These are phyloP conservation scores for Arvicanthis niloticus DNA, from an alignment of 2,113 vertebrate species.

Conservation along the genomic window DNA sequence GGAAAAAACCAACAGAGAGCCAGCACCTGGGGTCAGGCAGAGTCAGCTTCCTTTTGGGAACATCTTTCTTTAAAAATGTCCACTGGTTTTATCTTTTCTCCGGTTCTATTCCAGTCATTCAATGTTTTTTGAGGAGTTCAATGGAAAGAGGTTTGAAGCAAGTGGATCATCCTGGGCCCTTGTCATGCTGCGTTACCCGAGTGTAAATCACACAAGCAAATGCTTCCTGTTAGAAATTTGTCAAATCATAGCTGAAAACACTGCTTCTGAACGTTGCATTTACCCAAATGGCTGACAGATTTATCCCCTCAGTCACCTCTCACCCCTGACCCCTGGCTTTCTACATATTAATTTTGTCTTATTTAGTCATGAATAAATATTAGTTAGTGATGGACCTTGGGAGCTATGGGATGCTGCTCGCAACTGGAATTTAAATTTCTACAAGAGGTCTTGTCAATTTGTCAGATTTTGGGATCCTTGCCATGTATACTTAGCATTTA, in stretches of 20 bases:
- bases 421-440: conserved; percentile 76
- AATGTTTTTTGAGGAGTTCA: conserved; percentile 50
- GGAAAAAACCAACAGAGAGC: neutral
- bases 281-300: conserved; percentile 63
- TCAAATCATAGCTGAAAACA: conserved; percentile 44
- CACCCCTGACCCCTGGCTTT: neutral
- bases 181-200: neutral
- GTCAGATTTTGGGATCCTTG: conserved; percentile 74
- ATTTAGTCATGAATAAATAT: conserved; percentile 69
- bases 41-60: conserved; percentile 4
- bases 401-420: conserved; percentile 72
- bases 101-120: conserved; percentile 44
- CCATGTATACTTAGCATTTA: conserved; percentile 60
- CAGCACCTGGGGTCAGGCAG: neutral
- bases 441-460: conserved; percentile 71
- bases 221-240: conserved; percentile 50
- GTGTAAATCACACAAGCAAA: neutral
- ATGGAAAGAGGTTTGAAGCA: neutral
- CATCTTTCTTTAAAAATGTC: conserved; percentile 27
- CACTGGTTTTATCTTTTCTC: conserved; percentile 19
- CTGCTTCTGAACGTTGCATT: conserved; percentile 68
- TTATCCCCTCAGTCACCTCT: conserved; percentile 68
- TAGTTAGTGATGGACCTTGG: conserved; percentile 72
- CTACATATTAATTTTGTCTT: conserved; percentile 64
- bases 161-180: conserved; percentile 5